A percentile compares a stretch with the other conserved stretches of the same genome.
phyloP scores from a whole-genome alignment of 2,797 vertebrate genomes.

The Cirrhinus mrigala region DNA sequence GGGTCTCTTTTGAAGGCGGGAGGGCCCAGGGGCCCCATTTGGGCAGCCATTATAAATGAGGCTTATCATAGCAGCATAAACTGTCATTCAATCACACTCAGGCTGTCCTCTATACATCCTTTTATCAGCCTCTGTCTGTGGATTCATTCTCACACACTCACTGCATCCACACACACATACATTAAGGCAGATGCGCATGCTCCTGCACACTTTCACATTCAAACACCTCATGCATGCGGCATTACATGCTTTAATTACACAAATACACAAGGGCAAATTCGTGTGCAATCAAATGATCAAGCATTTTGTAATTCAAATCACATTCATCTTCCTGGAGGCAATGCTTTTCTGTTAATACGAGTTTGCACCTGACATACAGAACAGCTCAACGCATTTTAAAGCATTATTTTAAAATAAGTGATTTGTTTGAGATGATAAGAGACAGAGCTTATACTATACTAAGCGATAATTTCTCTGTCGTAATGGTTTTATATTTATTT shows the following conservation, averaged over 20 bases:
- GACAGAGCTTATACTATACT: background rate
- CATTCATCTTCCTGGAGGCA: background rate
- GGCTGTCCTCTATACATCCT: slow-evolving; percentile 35
- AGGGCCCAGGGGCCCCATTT: slow-evolving; percentile 42
- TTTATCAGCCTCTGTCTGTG: slow-evolving; percentile 26
- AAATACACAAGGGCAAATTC: background rate
- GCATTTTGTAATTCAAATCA: background rate
- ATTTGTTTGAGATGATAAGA: background rate
- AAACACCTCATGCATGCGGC: background rate
- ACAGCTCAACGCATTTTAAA: background rate
- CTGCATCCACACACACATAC: slow-evolving; percentile 6
- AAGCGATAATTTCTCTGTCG: background rate
- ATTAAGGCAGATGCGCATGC: background rate
- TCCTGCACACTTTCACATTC: background rate
- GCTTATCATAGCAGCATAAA: slow-evolving; percentile 49
- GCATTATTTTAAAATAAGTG: background rate
- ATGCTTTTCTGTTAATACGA: background rate
- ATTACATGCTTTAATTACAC: background rate
- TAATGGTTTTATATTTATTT: background rate
- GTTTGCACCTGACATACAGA: background rate
- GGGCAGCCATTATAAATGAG: slow-evolving; percentile 54
- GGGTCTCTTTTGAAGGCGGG: slow-evolving; percentile 39
- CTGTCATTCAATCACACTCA: slow-evolving; percentile 53
- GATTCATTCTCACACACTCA: background rate
- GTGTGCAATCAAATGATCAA: background rate